A percentile compares a stretch with the other conserved stretches of the same genome.
Conservation (phyloP, 2,888 invertebrate genomes). For the Agapetus fuscipes region DNA sequence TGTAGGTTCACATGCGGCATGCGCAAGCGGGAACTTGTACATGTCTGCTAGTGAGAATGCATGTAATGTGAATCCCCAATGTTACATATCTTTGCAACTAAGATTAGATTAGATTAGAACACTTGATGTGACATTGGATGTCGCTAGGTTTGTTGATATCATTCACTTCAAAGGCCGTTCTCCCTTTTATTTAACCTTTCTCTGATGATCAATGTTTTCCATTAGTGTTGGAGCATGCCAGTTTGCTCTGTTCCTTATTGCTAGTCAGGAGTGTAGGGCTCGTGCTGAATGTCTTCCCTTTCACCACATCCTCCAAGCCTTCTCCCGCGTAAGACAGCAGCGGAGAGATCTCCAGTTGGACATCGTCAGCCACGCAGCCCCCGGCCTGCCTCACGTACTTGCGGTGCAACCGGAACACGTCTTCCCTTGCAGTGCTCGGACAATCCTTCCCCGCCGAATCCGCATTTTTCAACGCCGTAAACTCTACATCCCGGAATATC, state of each 20-base stretch:
- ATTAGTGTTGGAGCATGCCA: background rate
- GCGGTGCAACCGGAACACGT: conserved; percentile 67
- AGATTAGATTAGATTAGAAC: no score
- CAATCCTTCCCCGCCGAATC: conserved; percentile 84
- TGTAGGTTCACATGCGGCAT: no score
- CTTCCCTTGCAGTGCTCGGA: conserved; percentile 74
- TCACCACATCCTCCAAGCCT: conserved; percentile 57
- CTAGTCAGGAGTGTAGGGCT: conserved; percentile 47
- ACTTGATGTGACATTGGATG: no score
- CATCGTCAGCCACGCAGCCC: conserved; percentile 54
- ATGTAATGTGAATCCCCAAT: no score
- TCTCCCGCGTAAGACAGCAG: conserved; percentile 87
- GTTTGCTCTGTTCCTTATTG: background rate
- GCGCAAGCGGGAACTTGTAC: no score
- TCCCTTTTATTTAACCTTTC: no score
- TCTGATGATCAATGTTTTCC: no score
- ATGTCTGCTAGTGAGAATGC: no score
- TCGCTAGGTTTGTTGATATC: no score
- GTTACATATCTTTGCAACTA: no score
- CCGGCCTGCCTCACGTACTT: conserved; percentile 75
- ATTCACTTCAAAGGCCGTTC: no score
- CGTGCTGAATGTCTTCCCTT: conserved; percentile 55
- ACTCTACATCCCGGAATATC: conserved; percentile 84
- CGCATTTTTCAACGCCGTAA: conserved; percentile 93
- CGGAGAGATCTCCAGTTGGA: conserved; percentile 86